These are phyloP conservation scores for Zaprionus davidi DNA, from an alignment of 1,140 invertebrate species.

Conservation along the genomic window DNA sequence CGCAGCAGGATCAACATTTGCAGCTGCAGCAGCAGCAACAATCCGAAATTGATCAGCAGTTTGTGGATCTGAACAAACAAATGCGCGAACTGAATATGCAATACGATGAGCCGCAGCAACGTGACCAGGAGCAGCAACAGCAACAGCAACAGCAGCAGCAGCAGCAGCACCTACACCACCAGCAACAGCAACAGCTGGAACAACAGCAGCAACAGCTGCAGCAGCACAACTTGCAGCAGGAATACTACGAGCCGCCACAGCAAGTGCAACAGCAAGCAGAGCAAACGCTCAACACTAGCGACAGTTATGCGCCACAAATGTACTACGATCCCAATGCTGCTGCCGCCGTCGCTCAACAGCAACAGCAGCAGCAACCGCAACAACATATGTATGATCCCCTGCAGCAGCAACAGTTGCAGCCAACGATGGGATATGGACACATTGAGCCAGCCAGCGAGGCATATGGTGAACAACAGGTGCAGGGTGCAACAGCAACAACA, in stretches of 20 bases:
- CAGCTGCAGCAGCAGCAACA: constrained; percentile 53
- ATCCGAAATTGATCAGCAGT: constrained; percentile 77
- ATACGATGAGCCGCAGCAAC: constrained; percentile 58
- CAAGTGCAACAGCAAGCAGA: constrained; percentile 36
- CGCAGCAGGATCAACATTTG: constrained; percentile 26
- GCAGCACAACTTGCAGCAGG: constrained; percentile 12
- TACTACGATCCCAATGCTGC: constrained; percentile 67
- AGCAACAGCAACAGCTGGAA: neutral
- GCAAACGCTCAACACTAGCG: constrained; percentile 19
- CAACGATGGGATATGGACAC: constrained; percentile 35
- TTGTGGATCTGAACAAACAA: constrained; percentile 81
- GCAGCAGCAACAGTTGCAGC: constrained; percentile 24
- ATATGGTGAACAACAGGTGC: constrained; percentile 26
- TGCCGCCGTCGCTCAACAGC: constrained; percentile 46
- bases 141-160: constrained; percentile 21
- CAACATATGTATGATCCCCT: constrained; percentile 38
- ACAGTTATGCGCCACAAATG: constrained; percentile 50
- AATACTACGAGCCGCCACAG: constrained; percentile 61
- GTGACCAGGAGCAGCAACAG: constrained; percentile 25
- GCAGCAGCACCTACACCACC: constrained; percentile 2
- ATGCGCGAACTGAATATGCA: constrained; percentile 80
- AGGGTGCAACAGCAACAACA: constrained; percentile 27
- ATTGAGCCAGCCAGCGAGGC: constrained; percentile 37
- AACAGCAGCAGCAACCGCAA: constrained; percentile 18
- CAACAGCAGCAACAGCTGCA: constrained; percentile 16